phyloP scores from a whole-genome alignment of 2,888 invertebrate genomes.

The Entomobrya multifasciata region DNA sequence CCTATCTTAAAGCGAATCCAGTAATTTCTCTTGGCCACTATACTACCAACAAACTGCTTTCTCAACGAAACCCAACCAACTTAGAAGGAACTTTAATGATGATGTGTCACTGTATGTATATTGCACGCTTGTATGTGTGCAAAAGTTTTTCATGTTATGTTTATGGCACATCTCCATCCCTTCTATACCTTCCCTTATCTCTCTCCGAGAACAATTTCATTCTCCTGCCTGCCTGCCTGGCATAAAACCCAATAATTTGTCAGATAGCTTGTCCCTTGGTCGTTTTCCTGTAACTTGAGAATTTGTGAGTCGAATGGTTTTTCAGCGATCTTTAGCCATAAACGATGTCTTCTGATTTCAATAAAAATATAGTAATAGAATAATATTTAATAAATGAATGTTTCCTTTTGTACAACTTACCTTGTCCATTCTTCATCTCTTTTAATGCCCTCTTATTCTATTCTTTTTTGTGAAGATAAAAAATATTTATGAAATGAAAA shows the following conservation, averaged over 20 bases:
- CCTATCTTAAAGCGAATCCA: constrained; percentile 31
- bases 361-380: constrained; percentile 48
- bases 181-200: neutral
- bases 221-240: too few species aligned
- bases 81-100: constrained; percentile 32
- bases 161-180: constrained; percentile 7
- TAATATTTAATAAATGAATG: constrained; percentile 55
- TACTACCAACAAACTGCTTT: neutral
- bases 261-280: constrained; percentile 46
- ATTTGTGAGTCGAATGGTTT: constrained; percentile 55
- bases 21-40: neutral
- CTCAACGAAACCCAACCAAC: constrained; percentile 16
- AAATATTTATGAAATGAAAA: constrained; percentile 33
- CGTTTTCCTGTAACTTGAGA: constrained; percentile 15
- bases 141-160: constrained; percentile 46
- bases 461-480: constrained; percentile 6
- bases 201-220: neutral
- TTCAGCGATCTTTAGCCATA: constrained; percentile 23
- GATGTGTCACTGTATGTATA: constrained; percentile 17
- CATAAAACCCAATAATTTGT: constrained; percentile 55
- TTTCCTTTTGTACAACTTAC: constrained; percentile 11
- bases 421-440: constrained; percentile 9
- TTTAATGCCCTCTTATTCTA: neutral
- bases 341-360: constrained; percentile 29
- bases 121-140: too few species aligned